Base-by-base conservation (phyloP, 2,797 vertebrate genomes). In the Xiphorhynchus erythropygius region DNA sequence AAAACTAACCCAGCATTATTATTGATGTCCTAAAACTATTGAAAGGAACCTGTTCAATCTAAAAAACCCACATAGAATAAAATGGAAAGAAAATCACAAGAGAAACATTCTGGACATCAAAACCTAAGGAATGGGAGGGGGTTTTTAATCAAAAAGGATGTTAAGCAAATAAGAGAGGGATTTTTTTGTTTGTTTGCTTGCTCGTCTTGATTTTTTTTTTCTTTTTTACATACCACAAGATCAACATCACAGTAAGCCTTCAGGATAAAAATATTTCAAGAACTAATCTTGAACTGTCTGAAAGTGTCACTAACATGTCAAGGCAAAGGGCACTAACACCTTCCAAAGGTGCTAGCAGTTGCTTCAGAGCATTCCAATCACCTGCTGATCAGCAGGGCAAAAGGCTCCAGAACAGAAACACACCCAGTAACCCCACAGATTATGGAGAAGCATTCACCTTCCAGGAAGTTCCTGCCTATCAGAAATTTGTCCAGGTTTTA, bases 81-180 rank as follows among this genome's bases (percentile, higher is more conserved):
- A 69, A 78, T 4, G 1, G 28, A 33, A 74, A 33, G 9, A 87
- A 87, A 74, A 46, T 5, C 19, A 15, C 6, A 13, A 39, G 2
- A 23, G 50, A 88, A 90, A 39, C 6, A 33, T 41, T 56, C 19
- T 19, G 74, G 27, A 32, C 23, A 37, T 47, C 24, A 22, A 67
- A 67, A 82, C 5, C 0, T 5, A 75, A 14, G 2, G 5, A 19
- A 56, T 4, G 1, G 21, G 7, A 2, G 13, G 6, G 6, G 9
- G 1, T 1, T 59, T 53, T 83, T 8, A 42, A 59, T 32, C 13
- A n/a, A 44, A 50, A 63, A n/a, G 8, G 6, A 47, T 53, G 4
- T 18, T 27, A 56, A 75, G 27, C 14, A 86, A 89, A n/a, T 22
- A 69, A 70, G 5, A 7, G 13, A 47, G 2, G 5, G 5, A 1